Percentiles rank a stretch among this genome's conserved stretches.
Evolutionary conservation across 2,888 invertebrate species (phyloP).

Genomic region (Lingula anatina): DNA sequence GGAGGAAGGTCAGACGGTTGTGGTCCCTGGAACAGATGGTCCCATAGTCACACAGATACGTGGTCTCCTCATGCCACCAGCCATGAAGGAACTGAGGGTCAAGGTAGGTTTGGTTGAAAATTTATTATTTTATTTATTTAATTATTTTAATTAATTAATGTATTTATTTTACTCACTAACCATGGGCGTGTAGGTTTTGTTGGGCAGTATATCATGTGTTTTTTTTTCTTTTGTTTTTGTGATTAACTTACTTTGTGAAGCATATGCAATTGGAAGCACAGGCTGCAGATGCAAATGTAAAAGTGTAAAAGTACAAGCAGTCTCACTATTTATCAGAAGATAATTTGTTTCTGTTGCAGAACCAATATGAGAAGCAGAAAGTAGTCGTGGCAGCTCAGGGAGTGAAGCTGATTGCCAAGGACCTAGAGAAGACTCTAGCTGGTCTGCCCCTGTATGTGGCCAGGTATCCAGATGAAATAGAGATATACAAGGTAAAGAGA

Average conservation of each 20-base stretch:
- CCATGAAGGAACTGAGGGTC: constrained; percentile 92
- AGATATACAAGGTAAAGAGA: constrained; percentile 55
- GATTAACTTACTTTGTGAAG: background rate
- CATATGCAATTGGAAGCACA: background rate
- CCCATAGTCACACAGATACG: constrained; percentile 96
- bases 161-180: no score
- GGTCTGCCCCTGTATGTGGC: constrained; percentile 88
- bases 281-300: background rate
- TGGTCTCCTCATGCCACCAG: constrained; percentile 95
- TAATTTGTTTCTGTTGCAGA: no score
- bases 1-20: constrained; percentile 86
- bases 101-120: constrained; percentile 63
- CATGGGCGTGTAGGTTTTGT: no score
- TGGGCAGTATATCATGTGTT: background rate
- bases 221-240: constrained; percentile 1
- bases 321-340: no score
- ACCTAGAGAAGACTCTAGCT: constrained; percentile 95
- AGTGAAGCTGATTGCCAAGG: constrained; percentile 96
- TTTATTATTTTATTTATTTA: no score
- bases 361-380: constrained; percentile 81
- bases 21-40: constrained; percentile 95
- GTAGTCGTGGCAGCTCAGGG: constrained; percentile 95
- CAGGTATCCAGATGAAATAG: constrained; percentile 88
- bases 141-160: no score
- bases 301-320: no score